These are phyloP conservation scores for Panopea generosa DNA, from an alignment of 2,888 invertebrate genomes.

Conservation along the genomic window DNA sequence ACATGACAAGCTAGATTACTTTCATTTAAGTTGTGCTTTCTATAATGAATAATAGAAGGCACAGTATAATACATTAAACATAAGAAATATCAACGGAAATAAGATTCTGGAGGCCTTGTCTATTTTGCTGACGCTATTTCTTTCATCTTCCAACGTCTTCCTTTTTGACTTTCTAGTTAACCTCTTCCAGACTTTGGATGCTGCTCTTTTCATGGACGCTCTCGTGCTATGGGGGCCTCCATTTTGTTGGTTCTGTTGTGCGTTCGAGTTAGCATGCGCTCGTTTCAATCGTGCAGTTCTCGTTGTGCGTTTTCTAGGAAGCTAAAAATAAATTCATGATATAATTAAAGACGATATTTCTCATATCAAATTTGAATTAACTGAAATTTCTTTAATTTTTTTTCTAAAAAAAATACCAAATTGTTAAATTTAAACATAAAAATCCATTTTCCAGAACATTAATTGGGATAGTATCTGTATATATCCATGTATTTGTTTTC, in stretches of 20 bases:
- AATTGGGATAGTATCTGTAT: no score
- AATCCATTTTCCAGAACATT: no score
- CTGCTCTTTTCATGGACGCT: constrained; percentile 53
- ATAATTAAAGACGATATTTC: neutral
- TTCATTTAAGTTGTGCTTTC: no score
- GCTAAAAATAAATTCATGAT: constrained; percentile 8
- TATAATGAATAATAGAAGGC: constrained; percentile 63
- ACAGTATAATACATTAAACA: constrained; percentile 96
- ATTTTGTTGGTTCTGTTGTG: neutral
- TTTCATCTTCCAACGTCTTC: constrained; percentile 38
- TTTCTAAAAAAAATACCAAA: no score
- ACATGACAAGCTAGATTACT: no score
- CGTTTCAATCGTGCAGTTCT: constrained; percentile 53
- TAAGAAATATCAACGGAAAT: constrained; percentile 93
- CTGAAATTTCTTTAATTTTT: no score
- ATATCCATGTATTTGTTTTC: no score
- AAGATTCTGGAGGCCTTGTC: constrained; percentile 92
- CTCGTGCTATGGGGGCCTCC: constrained; percentile 48
- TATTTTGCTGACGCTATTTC: constrained; percentile 92
- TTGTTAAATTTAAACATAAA: no score
- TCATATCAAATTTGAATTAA: no score
- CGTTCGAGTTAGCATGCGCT: constrained; percentile 10
- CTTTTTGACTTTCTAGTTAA: constrained; percentile 44
- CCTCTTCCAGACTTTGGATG: constrained; percentile 57
- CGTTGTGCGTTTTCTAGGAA: constrained; percentile 21